phyloP scores from a whole-genome alignment of 2,888 invertebrate species.

The Eristalinus aeneus region DNA sequence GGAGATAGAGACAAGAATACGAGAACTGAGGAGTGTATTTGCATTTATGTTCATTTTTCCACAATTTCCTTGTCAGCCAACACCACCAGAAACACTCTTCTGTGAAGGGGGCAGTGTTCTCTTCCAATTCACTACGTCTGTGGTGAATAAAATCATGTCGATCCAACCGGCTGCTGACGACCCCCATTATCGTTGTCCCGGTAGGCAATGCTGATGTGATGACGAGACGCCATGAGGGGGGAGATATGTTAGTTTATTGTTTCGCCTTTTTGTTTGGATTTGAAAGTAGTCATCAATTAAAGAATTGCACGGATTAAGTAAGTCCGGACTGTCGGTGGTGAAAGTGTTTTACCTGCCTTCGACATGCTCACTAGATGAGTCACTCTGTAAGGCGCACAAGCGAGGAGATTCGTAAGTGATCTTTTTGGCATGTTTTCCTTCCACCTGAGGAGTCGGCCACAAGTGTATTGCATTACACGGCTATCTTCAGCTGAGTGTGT shows the following conservation, averaged over 20 bases:
- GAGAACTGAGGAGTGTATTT: slow-evolving; percentile 11
- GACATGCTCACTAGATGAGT: not conserved
- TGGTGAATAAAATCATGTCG: not conserved
- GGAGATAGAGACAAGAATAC: not conserved
- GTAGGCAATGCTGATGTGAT: not conserved
- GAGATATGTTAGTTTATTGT: not conserved
- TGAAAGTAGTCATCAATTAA: slow-evolving; percentile 19
- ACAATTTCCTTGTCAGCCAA: not conserved
- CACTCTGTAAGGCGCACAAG: not conserved
- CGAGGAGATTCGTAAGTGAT: not conserved
- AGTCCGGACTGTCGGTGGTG: not conserved
- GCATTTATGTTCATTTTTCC: slow-evolving; percentile 6
- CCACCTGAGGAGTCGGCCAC: not conserved
- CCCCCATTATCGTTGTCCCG: not conserved
- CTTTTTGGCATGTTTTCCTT: not conserved
- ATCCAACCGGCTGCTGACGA: not conserved
- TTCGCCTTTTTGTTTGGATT: not conserved
- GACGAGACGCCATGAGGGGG: not conserved
- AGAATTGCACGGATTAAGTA: slow-evolving; percentile 20
- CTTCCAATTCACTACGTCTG: not conserved
- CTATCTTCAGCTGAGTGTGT: not conserved
- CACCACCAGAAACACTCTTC: not conserved
- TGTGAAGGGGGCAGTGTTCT: not conserved
- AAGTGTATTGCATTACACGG: not conserved
- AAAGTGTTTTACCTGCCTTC: slow-evolving; percentile 2